phyloP scores from a whole-genome alignment of 2,113 vertebrate species.

The Tor tambroides region DNA sequence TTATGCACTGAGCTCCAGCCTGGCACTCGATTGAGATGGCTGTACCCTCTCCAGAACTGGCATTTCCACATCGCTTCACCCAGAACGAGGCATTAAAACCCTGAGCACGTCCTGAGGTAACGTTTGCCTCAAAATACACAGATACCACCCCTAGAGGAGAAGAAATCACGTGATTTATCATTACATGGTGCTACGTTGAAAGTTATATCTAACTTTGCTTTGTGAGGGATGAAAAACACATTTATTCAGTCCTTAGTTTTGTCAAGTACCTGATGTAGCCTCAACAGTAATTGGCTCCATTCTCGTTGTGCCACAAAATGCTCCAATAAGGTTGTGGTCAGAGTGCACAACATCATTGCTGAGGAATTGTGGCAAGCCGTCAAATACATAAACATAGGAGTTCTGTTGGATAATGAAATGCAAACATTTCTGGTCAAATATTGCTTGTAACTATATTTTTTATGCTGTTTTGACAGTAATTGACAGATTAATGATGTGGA shows the following conservation, averaged over 20 bases:
- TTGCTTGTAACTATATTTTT: neutral
- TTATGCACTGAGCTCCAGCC: conserved; percentile 72
- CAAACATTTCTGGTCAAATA: neutral
- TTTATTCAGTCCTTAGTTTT: neutral
- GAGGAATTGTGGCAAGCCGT: conserved; percentile 88
- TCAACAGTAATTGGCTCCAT: conserved; percentile 84
- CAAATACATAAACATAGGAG: conserved; percentile 88
- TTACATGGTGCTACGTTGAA: too few species aligned
- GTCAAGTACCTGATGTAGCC: conserved; percentile 81
- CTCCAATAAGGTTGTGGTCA: conserved; percentile 88
- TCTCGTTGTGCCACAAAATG: conserved; percentile 85
- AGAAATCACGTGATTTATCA: neutral
- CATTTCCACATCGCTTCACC: conserved; percentile 77
- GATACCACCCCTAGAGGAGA: conserved; percentile 82
- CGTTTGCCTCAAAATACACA: conserved; percentile 90
- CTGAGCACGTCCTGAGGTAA: conserved; percentile 78
- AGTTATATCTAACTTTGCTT: neutral
- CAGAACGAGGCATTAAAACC: conserved; percentile 90
- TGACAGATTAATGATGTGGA: neutral
- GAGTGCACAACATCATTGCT: conserved; percentile 84
- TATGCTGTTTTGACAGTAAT: neutral
- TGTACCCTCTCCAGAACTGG: conserved; percentile 61
- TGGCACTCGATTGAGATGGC: conserved; percentile 74
- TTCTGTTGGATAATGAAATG: conserved; percentile 70
- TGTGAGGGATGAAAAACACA: neutral